Conservation (phyloP, 30 jellyfish, hydroid and myxozoan species). For the Cassiopea andromeda region DNA sequence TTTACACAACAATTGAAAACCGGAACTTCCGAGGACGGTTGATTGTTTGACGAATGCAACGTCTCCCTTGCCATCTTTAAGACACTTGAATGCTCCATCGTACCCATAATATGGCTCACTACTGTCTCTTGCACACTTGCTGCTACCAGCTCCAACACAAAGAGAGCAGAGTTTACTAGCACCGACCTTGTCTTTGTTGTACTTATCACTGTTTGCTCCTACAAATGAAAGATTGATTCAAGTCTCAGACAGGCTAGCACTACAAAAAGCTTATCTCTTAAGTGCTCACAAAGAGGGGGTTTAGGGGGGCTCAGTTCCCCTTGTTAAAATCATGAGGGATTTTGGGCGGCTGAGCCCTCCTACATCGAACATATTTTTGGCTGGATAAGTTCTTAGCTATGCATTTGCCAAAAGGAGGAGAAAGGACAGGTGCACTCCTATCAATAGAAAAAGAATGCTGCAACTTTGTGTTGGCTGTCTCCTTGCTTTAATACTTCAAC, state of each 20-base stretch:
- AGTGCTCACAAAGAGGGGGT: too few relatives aligned
- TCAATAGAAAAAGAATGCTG: too few relatives aligned
- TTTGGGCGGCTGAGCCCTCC: too few relatives aligned
- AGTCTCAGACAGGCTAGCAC: neutral
- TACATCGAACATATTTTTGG: too few relatives aligned
- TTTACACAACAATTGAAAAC: conserved; percentile 1
- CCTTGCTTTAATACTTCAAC: too few relatives aligned
- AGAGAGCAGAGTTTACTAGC: conserved; percentile 28
- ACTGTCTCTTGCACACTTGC: conserved; percentile 31
- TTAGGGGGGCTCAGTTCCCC: too few relatives aligned
- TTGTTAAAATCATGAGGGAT: too few relatives aligned
- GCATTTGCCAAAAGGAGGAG: too few relatives aligned
- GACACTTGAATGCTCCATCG: conserved; percentile 57
- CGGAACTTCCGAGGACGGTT: conserved; percentile 21
- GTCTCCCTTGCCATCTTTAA: conserved; percentile 61
- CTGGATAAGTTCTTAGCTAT: too few relatives aligned
- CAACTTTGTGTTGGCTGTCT: too few relatives aligned
- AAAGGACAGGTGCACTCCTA: too few relatives aligned
- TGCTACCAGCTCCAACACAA: conserved; percentile 34
- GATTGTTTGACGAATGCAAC: conserved; percentile 66
- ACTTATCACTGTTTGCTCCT: conserved; percentile 27
- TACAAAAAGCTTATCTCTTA: too few relatives aligned
- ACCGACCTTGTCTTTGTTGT: conserved; percentile 17
- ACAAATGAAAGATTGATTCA: neutral
- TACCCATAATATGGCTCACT: conserved; percentile 62